A percentile compares a stretch with the other conserved stretches of the same genome.
Conservation (phyloP, 1,140 invertebrate genomes). For the Pentalonia nigronervosa region DNA sequence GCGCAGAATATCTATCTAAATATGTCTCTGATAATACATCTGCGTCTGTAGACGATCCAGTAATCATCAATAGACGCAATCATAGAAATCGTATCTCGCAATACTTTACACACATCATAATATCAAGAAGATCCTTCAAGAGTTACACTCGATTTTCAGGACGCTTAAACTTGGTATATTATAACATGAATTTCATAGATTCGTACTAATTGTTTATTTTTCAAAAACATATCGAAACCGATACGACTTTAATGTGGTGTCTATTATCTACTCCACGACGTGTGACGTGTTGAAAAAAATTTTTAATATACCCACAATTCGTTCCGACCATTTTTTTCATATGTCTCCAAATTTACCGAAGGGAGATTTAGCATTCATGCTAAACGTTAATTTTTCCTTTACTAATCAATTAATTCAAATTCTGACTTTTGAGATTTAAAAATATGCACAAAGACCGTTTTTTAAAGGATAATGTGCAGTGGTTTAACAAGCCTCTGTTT, state of each 20-base stretch:
- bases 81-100: neutral
- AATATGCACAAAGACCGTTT: too few species aligned
- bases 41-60: neutral
- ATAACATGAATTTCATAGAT: neutral
- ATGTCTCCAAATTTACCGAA: neutral
- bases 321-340: neutral
- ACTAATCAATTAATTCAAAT: too few species aligned
- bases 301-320: neutral
- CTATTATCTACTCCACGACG: neutral
- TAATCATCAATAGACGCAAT: neutral
- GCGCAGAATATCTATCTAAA: too few species aligned
- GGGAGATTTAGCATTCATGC: too few species aligned
- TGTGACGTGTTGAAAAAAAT: neutral
- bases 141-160: neutral
- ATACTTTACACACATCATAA: neutral
- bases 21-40: too few species aligned
- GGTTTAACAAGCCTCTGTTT: too few species aligned
- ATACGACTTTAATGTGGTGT: neutral
- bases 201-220: neutral
- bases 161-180: neutral
- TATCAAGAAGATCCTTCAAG: neutral
- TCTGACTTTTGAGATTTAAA: too few species aligned
- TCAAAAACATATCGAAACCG: neutral
- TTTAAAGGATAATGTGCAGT: too few species aligned
- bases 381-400: too few species aligned